Evolutionary conservation across 1,140 invertebrate species (phyloP).

Genomic region (Drosophila miranda): DNA sequence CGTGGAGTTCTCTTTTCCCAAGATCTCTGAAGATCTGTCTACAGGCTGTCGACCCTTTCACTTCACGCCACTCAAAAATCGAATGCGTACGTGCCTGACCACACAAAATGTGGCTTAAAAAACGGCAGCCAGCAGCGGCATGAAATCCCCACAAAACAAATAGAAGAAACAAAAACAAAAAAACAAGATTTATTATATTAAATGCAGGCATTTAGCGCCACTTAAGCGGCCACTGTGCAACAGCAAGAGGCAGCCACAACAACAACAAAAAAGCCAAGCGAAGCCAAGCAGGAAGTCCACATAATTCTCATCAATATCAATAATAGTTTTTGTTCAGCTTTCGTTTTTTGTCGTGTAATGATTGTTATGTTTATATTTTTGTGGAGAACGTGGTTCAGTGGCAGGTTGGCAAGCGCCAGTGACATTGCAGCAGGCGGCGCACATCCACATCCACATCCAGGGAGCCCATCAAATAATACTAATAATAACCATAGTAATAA

Average conservation of each 20-base stretch:
- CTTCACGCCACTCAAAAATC: constrained; percentile 63
- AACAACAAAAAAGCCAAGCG: not conserved
- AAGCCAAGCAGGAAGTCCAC: constrained; percentile 70
- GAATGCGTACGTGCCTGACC: constrained; percentile 64
- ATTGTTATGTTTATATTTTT: constrained; percentile 79
- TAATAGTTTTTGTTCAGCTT: constrained; percentile 72
- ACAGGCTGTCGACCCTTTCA: constrained; percentile 76
- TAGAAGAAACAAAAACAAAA: constrained; percentile 36
- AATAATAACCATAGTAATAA: constrained; percentile 80
- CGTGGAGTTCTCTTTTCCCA: constrained; percentile 10
- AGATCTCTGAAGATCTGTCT: constrained; percentile 26
- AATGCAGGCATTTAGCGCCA: constrained; percentile 79
- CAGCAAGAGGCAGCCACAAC: constrained; percentile 6
- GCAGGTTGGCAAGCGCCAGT: constrained; percentile 40
- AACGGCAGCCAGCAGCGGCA: constrained; percentile 12
- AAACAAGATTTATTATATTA: constrained; percentile 72
- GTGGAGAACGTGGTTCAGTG: constrained; percentile 54
- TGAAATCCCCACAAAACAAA: constrained; percentile 19
- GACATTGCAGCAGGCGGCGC: constrained; percentile 48
- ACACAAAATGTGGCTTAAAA: constrained; percentile 67
- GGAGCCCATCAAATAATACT: constrained; percentile 59
- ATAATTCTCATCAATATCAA: constrained; percentile 79
- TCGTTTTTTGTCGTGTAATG: constrained; percentile 61
- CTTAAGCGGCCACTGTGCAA: constrained; percentile 66
- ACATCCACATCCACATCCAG: constrained; percentile 14